phyloP scores from a whole-genome alignment of 2,113 vertebrate species.

The Dasypus novemcinctus region DNA sequence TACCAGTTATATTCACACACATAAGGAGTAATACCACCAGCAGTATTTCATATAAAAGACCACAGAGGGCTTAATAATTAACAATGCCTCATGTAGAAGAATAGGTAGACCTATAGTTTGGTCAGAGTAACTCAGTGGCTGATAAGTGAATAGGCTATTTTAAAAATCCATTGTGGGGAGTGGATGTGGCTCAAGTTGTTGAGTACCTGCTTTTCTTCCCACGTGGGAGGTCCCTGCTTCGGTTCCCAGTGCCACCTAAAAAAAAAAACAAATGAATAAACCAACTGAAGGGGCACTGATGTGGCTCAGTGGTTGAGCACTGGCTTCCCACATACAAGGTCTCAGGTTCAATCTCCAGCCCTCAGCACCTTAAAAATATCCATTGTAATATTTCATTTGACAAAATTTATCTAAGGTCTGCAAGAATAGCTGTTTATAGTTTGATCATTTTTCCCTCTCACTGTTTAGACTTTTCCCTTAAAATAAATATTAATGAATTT shows the following conservation, averaged over 20 bases:
- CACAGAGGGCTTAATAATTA: not conserved
- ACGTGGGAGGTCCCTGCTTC: too few relatives aligned
- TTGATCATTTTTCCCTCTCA: not conserved
- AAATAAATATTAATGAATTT: slow-evolving; percentile 35
- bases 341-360: too few relatives aligned
- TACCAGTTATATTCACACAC: not conserved
- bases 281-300: too few relatives aligned
- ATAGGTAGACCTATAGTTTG: not conserved
- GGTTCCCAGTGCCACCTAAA: too few relatives aligned
- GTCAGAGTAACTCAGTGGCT: not conserved
- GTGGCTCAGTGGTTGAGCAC: too few relatives aligned
- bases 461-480: slow-evolving; percentile 7
- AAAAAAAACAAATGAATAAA: too few relatives aligned
- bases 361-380: not conserved
- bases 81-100: not conserved
- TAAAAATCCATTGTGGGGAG: too few relatives aligned
- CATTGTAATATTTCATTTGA: not conserved
- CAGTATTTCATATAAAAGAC: not conserved
- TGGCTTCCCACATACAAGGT: too few relatives aligned
- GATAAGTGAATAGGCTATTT: not conserved
- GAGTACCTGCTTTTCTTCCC: too few relatives aligned
- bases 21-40: not conserved
- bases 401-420: not conserved
- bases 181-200: too few relatives aligned
- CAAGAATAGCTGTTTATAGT: not conserved